Base-by-base conservation (phyloP, 2,888 invertebrate genomes). In the Xestobium rufovillosum region DNA sequence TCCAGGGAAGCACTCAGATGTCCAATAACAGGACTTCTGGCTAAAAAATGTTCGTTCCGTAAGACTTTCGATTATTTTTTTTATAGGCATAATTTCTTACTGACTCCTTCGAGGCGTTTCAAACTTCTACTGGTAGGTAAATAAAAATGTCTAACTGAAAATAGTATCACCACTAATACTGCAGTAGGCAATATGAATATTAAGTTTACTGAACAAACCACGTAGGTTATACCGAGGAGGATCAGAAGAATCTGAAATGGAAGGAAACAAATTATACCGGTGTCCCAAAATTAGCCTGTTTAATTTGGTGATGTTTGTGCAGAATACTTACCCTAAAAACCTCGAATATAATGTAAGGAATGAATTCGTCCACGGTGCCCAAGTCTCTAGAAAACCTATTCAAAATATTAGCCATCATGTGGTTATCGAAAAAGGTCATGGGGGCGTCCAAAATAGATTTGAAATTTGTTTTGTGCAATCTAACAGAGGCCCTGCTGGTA, bases 301-400 rank as follows among this genome's bases (percentile, higher is more conserved):
- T n/a, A n/a, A n/a, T n/a, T n/a, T n/a, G n/a, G n/a, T n/a, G n/a
- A n/a, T n/a, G n/a, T n/a, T n/a, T n/a, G n/a, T n/a, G n/a, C n/a
- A n/a, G n/a, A n/a, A n/a, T n/a, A 38, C 48, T 52, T 41, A 55
- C 56, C 34, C 43, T 44, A 26, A 52, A 45, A 27, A 39, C 48
- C 31, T 45, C 49, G 13, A 39, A 41, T 14, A 55, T 31, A 23
- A 46, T 45, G 8, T 41, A 36, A 2, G 56, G 52, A 14, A 59
- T 27, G 13, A 42, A 38, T 36, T 58, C 59, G 35, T 59, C 59
- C 10, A 57, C 47, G 4, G 51, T 32, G 12, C 31, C 43, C 26
- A 59, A 43, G 45, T 59, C 59, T 34, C 56, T 58, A 1, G 57
- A 55, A 44, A 57, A 59, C 36, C 59, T 49, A 34, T 58, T 59